Base-by-base conservation (phyloP, 2,113 vertebrate species). In the Daboia siamensis region DNA sequence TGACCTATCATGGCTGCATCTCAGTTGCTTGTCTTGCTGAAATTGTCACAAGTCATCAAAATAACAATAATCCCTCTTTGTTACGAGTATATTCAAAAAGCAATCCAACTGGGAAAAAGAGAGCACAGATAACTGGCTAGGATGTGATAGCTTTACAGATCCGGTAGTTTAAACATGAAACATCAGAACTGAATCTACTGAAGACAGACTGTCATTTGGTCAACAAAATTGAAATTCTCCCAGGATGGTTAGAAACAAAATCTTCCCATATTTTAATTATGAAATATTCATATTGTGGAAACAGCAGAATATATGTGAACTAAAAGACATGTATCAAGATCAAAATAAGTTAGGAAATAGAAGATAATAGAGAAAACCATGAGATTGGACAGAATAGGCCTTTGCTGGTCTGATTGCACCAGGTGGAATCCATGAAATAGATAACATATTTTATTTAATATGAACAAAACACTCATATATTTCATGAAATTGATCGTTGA, bases 1-100 rank as follows among this genome's bases (percentile, higher is more conserved):
- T 93, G 88, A 48, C 88, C 92, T 57, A 93, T 93, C 92, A 64
- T 54, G 56, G 69, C 23, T 93, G 61, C 88, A 93, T 86, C 88
- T 90, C 48, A 90, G 88, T 85, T 93, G 56, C 48, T 90, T 90
- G 92, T 93, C 88, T 86, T 39, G n/a, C 46, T 90, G 61, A 86
- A 51, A 93, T 90, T 93, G 92, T 86, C 84, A 86, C 56, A 52
- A 86, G 88, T 44, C 61, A 88, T 33, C 69, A 59, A 33, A 90
- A 33, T 54, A 86, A 90, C 57, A 90, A 52, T 48, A 61, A 51
- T 80, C 69, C 55, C 85, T 85, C 54, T 84, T 56, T 54, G 56
- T 86, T 90, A 86, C 44, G 21, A 74, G 44, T 20, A 52, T 52
- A 12, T 56, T 69, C 33, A 59, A 90, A 90, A 90, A 8, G 8